These are phyloP conservation scores for Matsumyia berberina DNA, from an alignment of 2,888 invertebrate genomes.

Conservation along the genomic window DNA sequence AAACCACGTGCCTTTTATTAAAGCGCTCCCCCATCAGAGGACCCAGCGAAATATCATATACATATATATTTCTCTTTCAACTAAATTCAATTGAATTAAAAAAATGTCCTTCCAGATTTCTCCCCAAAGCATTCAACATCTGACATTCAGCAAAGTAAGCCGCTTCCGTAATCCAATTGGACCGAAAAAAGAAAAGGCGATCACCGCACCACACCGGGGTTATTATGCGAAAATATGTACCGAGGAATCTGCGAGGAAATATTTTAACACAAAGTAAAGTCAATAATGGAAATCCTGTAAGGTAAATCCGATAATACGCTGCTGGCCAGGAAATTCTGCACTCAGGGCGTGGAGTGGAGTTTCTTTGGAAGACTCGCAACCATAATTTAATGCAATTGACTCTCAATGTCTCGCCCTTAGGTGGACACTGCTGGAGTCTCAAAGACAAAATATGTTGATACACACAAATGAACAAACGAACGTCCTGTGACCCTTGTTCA, in stretches of 20 bases:
- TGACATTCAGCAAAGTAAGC: constrained; percentile 30
- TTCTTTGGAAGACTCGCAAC: background rate
- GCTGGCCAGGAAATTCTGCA: constrained; percentile 3
- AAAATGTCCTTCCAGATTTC: constrained; percentile 45
- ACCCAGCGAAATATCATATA: constrained; percentile 8
- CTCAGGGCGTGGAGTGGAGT: background rate
- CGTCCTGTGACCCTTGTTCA: background rate
- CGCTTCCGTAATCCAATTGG: constrained; percentile 34
- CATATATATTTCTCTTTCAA: constrained; percentile 26
- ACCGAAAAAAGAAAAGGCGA: constrained; percentile 1
- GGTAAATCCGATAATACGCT: constrained; percentile 28
- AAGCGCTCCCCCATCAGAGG: background rate
- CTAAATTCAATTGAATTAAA: constrained; percentile 47
- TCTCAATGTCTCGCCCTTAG: background rate
- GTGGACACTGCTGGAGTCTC: background rate
- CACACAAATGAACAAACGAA: background rate
- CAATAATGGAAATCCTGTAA: constrained; percentile 18
- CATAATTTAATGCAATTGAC: constrained; percentile 26
- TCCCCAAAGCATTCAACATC: constrained; percentile 19
- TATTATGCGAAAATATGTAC: constrained; percentile 11
- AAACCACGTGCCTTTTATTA: constrained; percentile 37
- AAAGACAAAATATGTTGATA: background rate
- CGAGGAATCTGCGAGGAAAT: background rate
- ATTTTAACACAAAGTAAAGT: constrained; percentile 32
- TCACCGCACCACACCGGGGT: background rate